Base-by-base conservation (phyloP, 1,140 invertebrate species). In the Nebria ingens region DNA sequence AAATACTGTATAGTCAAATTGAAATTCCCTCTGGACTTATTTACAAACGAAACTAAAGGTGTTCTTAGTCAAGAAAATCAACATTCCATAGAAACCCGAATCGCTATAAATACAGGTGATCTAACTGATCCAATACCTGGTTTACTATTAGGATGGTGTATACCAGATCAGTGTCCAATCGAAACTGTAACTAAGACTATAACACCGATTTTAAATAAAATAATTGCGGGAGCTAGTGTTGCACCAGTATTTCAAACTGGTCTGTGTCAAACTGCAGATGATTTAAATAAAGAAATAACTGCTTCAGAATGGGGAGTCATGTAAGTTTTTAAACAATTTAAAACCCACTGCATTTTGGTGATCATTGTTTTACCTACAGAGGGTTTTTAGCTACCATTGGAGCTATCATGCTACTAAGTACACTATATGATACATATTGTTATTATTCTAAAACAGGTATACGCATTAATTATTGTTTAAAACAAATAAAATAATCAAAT, bases 331-430 rank as follows among this genome's bases (percentile, higher is more conserved):
- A 6, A 49, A 49, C 13, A 49, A 15, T 49, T 49, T 49, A 17
- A 49, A 49, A 11, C 13, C 4, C 19, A 49, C 6, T 15, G 13
- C 9, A 9, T 34, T 34, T 34, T 9, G 29, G 9, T 9, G 9
- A 15, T 9, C 34, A 29, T 53, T 58, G 29, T 51, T 54, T 52
- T 56, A 54, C 51, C 67, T 67, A 55, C 61, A 68, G 66, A 2
- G 52, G 22, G 15, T 56, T 68, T 21, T 63, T 67, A 21, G 54
- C 55, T 1, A 12, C 59, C 1, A 57, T 68, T 6, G 59, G 51
- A 2, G 2, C 63, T 2, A 17, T 67, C 17, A 65, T 62, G 4
- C 19, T 67, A n/a, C 3, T 66, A 2, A 68, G 67, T 23, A 69
- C 67, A 0, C 49, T 51, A 2, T 69, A 68, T 49, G 65, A 69